Base-by-base conservation (phyloP, 2,113 vertebrate species). In the Indri indri region DNA sequence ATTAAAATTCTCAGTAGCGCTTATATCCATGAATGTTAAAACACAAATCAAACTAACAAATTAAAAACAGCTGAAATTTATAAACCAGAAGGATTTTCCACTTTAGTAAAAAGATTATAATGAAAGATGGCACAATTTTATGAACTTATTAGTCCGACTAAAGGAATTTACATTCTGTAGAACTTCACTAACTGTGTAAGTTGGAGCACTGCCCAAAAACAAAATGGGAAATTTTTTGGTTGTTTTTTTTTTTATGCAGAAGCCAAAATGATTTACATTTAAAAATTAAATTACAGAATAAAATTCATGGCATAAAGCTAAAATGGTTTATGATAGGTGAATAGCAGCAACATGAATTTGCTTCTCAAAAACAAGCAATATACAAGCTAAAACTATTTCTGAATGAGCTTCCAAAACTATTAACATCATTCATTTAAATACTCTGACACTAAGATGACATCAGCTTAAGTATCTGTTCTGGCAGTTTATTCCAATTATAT, bases 91-190 rank as follows among this genome's bases (percentile, higher is more conserved):
- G 97, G 80, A 94, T 98, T 98, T 98, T 97, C 97, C 76, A 97
- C 97, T 98, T 98, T 98, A 97, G 71, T 95, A 98, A 98, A 97
- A 98, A 97, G 96, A 97, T 97, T 98, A 98, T 98, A 98, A 98
- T 98, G 97, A 98, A 98, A 92, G 97, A 96, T 89, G 97, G 94
- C 81, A 97, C 92, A 93, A 74, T 97, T 98, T 98, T 98, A 98
- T 97, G 97, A 93, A 95, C 90, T 89, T 97, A 98, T 98, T 98
- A 98, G 98, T 97, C 93, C 95, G 85, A 95, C 96, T 97, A 97
- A 96, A 97, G 97, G 95, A 97, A 98, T 98, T 97, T 98, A 98
- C 90, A 97, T 95, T 98, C 95, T 96, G 93, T 66, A 96, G 97
- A 92, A 92, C 84, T 95, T 84, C 97, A 95, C 96, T 97, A 93